Evolutionary conservation across 2,797 vertebrate genomes (phyloP).

Genomic region (Sciurus carolinensis): DNA sequence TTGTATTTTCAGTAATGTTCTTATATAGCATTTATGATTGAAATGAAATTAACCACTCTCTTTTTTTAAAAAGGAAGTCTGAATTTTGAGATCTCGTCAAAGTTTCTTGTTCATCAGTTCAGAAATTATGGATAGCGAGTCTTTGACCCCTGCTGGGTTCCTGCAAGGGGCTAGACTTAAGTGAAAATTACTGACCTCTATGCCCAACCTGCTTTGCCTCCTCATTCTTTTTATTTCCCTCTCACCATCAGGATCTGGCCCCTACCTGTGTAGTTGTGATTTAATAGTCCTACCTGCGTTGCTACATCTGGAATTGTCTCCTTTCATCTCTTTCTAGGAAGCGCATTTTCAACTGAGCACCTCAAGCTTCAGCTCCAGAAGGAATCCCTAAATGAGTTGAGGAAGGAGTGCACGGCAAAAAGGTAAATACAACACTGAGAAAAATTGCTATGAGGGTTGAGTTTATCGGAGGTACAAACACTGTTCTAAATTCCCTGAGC

Average conservation of each 20-base stretch:
- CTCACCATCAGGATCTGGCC: background rate
- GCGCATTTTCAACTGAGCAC: slow-evolving; percentile 92
- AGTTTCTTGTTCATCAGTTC: slow-evolving; percentile 54
- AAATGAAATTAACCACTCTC: slow-evolving; percentile 51
- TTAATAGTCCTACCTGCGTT: background rate
- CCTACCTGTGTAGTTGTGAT: background rate
- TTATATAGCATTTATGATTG: slow-evolving; percentile 47
- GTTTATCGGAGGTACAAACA: background rate
- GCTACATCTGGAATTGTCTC: slow-evolving; percentile 54
- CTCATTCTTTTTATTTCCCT: background rate
- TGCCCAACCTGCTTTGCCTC: background rate
- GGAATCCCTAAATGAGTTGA: slow-evolving; percentile 93
- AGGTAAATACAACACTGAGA: slow-evolving; percentile 91
- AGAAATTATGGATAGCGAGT: background rate
- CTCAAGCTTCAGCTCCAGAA: slow-evolving; percentile 94
- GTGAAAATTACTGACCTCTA: background rate
- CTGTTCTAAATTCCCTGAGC: background rate
- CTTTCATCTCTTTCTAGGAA: slow-evolving; percentile 90
- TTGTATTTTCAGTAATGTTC: slow-evolving; percentile 41
- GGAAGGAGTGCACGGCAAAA: slow-evolving; percentile 97
- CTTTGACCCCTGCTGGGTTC: background rate
- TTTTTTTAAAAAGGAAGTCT: background rate
- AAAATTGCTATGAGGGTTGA: background rate
- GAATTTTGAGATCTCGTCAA: slow-evolving; percentile 62
- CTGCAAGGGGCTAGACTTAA: background rate